Evolutionary conservation across 64 coral and sea anemone genomes (phyloP).

Genomic region (Astreopora myriophthalma): DNA sequence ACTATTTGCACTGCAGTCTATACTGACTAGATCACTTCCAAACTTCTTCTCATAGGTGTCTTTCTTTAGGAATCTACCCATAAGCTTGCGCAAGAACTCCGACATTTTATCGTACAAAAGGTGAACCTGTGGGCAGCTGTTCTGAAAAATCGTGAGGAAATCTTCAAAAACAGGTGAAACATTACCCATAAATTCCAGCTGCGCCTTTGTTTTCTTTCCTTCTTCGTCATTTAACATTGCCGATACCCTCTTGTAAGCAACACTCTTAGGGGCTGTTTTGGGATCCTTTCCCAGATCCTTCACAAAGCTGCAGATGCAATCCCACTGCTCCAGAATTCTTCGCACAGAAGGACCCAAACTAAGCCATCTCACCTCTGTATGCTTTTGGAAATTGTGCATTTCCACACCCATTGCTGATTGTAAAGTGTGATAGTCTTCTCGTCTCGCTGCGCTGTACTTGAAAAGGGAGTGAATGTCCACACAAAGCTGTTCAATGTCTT

Average conservation of each 20-base stretch:
- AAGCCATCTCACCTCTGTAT: slow-evolving; percentile 74
- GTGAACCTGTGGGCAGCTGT: slow-evolving; percentile 58
- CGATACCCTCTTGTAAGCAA: slow-evolving; percentile 49
- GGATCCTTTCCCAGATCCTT: slow-evolving; percentile 67
- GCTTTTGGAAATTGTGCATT: slow-evolving; percentile 54
- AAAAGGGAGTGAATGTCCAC: slow-evolving; percentile 33
- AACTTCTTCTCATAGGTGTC: slow-evolving; percentile 57
- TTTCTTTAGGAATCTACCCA: slow-evolving; percentile 62
- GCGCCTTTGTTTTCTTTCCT: slow-evolving; percentile 49
- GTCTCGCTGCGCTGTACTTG: slow-evolving; percentile 24
- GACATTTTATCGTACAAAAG: slow-evolving; percentile 66
- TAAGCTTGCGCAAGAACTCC: slow-evolving; percentile 67
- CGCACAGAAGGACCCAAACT: slow-evolving; percentile 56
- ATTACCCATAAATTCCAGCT: slow-evolving; percentile 67
- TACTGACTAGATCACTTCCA: no score
- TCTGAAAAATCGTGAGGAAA: slow-evolving; percentile 70
- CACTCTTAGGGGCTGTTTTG: slow-evolving; percentile 49
- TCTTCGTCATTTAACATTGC: slow-evolving; percentile 58
- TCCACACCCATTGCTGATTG: slow-evolving; percentile 4
- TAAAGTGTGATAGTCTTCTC: slow-evolving; percentile 49
- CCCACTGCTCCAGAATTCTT: slow-evolving; percentile 59
- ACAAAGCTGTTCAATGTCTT: slow-evolving; percentile 47
- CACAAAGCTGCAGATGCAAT: slow-evolving; percentile 59
- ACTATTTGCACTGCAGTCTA: no score
- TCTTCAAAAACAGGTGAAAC: slow-evolving; percentile 79